Base-by-base conservation (phyloP, 2,113 vertebrate species). In the Prunella fulvescens region DNA sequence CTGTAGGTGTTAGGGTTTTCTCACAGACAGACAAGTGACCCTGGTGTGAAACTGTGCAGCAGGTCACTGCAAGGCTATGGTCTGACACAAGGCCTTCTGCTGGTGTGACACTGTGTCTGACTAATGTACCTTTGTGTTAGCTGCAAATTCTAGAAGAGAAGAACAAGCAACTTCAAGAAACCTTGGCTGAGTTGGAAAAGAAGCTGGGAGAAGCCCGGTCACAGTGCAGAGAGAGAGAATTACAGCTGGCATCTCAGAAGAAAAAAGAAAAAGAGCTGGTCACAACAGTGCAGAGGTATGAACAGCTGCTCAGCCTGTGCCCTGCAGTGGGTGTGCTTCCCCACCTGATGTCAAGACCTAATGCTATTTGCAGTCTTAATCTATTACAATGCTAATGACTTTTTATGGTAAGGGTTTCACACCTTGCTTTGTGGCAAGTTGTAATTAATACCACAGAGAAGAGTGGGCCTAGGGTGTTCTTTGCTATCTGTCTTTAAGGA, bases 241-340 rank as follows among this genome's bases (percentile, higher is more conserved):
- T 97, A 6, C 97, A 99, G 54, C 97, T 99, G n/a, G 96, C 97
- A 10, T 98, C 97, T 91, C 99, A 99, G 96, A 97, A 98, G 87
- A 98, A 98, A 90, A 99, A 98, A 56, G 99, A 99, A 94, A 98
- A 98, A 88, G 99, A 99, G 77, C 95, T 99, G 90, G 97, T 99
- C 28, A 97, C 98, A 15, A 98, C 99, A 22, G 98, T 99, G 18
- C 98, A 99, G 92, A 99, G 99, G 99, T 99, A 98, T n/a, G 91
- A 85, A 56, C 44, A 92, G n/a, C 47, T 25, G 40, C 13, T 65
- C 25, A 26, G 44, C 57, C 67, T 88, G 39, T 72, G 31, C n/a
- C 45, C 37, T 48, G 54, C 15, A 48, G 25, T 2, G 12, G 7
- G 1, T 54, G 15, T 81, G 3, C 17, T 71, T 45, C 66, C 19